phyloP scores from a whole-genome alignment of 2,888 invertebrate genomes.

The Oscheius sp. region DNA sequence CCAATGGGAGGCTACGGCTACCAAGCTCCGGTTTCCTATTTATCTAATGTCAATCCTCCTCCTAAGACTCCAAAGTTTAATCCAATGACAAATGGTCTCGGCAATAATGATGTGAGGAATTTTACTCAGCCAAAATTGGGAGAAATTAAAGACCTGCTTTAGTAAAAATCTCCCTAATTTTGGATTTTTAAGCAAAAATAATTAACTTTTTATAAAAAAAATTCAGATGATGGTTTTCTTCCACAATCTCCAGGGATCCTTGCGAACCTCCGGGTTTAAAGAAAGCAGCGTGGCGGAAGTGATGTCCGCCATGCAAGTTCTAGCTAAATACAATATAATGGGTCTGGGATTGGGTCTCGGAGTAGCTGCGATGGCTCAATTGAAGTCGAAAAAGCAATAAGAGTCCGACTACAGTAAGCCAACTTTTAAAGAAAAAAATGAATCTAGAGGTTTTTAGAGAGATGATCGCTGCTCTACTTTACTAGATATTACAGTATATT shows the following conservation, averaged over 20 bases:
- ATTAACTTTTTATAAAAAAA: too few species aligned
- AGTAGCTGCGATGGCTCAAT: conserved; percentile 70
- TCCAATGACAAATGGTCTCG: conserved; percentile 65
- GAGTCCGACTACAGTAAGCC: too few species aligned
- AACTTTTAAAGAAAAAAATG: too few species aligned
- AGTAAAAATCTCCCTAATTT: too few species aligned
- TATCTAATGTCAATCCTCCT: neutral
- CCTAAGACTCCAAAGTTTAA: conserved; percentile 54
- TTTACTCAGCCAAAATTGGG: too few species aligned
- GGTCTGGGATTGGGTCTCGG: conserved; percentile 78
- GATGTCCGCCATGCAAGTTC: conserved; percentile 85
- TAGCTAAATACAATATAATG: conserved; percentile 90
- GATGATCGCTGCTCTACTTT: too few species aligned
- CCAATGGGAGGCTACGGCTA: conserved; percentile 3
- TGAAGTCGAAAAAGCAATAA: too few species aligned
- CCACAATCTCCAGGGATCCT: conserved; percentile 85
- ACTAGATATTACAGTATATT: too few species aligned
- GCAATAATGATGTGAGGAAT: conserved; percentile 66
- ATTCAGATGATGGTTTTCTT: conserved; percentile 82
- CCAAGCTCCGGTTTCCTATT: neutral
- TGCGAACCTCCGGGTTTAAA: conserved; percentile 87
- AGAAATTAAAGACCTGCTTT: too few species aligned
- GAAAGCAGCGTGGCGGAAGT: conserved; percentile 90
- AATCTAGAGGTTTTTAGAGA: too few species aligned
- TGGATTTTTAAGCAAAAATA: too few species aligned